Evolutionary conservation across 2,113 vertebrate genomes (phyloP), one percentile per base, ranked within the genome.

Genomic region (Scomber japonicus): DNA sequence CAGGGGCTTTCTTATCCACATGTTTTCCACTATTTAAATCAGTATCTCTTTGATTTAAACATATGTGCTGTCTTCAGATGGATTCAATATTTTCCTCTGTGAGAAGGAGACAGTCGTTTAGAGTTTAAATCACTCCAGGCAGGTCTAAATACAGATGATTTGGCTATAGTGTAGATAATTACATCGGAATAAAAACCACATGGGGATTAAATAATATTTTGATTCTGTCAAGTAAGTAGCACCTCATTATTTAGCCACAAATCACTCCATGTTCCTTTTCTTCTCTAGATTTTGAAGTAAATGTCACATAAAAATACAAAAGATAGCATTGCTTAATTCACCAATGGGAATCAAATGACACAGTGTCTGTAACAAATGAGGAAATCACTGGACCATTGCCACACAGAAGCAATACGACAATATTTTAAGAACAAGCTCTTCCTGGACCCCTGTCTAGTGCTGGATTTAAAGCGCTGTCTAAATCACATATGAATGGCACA

Each of bases 141-240:
- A 66, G 54, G 4, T 53, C 63, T 44, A 79, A 71, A 76, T 69
- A 48, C 31, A 2, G 3, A 67, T 51, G 17, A 44, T 55, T 44
- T 85, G 68, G 77, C 50, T 45, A 4, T 6, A 17, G 21, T 59
- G 16, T n/a, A 60, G 10, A 71, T 44, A n/a, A 59, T 75, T 85
- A 48, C 0, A 13, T 15, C 56, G 57, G 82, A 31, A 49, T 64
- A 19, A 81, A 74, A 67, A 56, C 7, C 55, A 71, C 64, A 74
- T 64, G 46, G 70, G 53, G 77, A 73, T 70, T 62, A 48, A 67
- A 78, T 73, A 31, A 62, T 50, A 19, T 71, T 35, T 57, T 11
- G 12, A 57, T 2, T 45, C 35, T 35, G 17, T 67, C 21, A 51
- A 48, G 68, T 40, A 57, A 61, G 21, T 17, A 35, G 44, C 12